These are phyloP conservation scores for Trichoplusia ni DNA, from an alignment of 1,140 invertebrate genomes.

Conservation along the genomic window DNA sequence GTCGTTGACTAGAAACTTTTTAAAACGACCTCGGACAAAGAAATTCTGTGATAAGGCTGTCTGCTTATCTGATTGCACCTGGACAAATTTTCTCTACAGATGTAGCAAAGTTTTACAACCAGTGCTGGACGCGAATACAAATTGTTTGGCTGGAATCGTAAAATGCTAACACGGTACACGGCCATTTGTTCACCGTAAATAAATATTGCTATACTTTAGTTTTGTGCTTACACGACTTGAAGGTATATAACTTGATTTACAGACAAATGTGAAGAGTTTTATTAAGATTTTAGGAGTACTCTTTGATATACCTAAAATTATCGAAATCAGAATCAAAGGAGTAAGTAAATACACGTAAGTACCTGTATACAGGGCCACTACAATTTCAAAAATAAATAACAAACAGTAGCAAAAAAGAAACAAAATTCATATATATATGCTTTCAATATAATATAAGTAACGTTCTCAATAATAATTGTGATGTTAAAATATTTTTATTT, in stretches of 20 bases:
- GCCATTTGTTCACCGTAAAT: constrained; percentile 55
- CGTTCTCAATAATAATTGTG: too few relatives aligned
- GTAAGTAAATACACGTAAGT: too few relatives aligned
- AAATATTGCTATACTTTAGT: constrained; percentile 37
- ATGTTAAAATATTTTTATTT: too few relatives aligned
- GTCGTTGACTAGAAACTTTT: constrained; percentile 29
- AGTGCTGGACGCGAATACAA: constrained; percentile 61
- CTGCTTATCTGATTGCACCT: constrained; percentile 67
- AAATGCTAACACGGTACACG: constrained; percentile 57
- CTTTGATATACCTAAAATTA: too few relatives aligned
- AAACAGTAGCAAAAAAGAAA: too few relatives aligned
- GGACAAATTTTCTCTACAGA: constrained; percentile 56
- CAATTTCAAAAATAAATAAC: too few relatives aligned
- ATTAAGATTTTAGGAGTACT: not conserved
- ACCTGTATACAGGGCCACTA: too few relatives aligned
- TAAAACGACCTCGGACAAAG: constrained; percentile 38
- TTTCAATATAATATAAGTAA: too few relatives aligned
- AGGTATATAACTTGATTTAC: constrained; percentile 4
- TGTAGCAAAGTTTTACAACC: constrained; percentile 57
- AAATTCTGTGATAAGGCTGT: constrained; percentile 43
- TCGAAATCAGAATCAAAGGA: too few relatives aligned
- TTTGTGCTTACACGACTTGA: not conserved
- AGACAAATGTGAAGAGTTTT: constrained; percentile 1
- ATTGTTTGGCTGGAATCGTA: constrained; percentile 64
- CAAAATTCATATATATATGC: too few relatives aligned